Base-by-base conservation (phyloP, 2,888 invertebrate species). In the Diaprepes abbreviatus region DNA sequence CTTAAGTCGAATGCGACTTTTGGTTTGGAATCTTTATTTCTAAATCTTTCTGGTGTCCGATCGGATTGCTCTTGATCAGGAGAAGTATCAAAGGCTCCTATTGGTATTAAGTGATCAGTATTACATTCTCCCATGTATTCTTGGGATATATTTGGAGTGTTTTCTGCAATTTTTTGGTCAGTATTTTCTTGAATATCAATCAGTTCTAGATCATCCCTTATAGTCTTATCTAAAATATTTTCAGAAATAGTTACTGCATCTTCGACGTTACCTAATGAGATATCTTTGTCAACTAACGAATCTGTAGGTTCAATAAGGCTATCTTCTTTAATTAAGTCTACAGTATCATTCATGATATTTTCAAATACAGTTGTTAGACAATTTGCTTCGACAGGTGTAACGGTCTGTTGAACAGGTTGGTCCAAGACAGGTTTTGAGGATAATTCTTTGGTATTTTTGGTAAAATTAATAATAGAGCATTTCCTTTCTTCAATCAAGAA, bases 1-100 rank as follows among this genome's bases (percentile, higher is more conserved):
- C 81, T 81, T 3, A 81, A 43, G 74, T 83, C 83, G 67, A 82
- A 82, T 24, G 64, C 65, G 10, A 80, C 75, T 52, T 50, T 66
- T 40, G 43, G 16, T 43, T 60, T 60, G 17, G 24, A 33, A 1
- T 48, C 36, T 24, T 17, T 10, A 21, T 4, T 12, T 4, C 4
- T 40, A 2, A 21, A n/a, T 19, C 12, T 1, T 58, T 58, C 58
- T 7, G 12, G 43, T 17, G 59, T 59, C 31, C 43, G 38, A n/a
- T 57, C 24, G 24, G 21, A n/a, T 10, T 4, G 38, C 6, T 21
- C 21, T 55, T 55, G 55, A 9, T 24, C 19, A 54, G 17, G 6
- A 16, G 31, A 2, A 17, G n/a, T 9, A 12, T 54, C 36, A 16
- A 33, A 35, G n/a, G 35, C 3, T n/a, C 33, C 52, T 33, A 9